Evolutionary conservation across 2,888 invertebrate genomes (phyloP).

Genomic region (Melanchra persicariae): DNA sequence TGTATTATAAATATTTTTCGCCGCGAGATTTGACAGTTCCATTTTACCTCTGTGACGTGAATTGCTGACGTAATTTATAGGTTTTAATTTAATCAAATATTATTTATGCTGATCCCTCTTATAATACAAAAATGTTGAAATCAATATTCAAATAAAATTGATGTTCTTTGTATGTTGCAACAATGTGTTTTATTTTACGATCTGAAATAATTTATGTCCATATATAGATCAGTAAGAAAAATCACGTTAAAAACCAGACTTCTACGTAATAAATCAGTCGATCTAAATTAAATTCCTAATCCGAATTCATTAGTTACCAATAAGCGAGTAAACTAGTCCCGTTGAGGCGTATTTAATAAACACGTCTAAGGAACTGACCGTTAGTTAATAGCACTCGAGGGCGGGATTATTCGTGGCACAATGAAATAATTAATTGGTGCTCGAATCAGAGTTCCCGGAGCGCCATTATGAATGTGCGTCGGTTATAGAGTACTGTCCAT

Average conservation of each 20-base stretch:
- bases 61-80: constrained; percentile 55
- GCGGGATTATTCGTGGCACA: constrained; percentile 83
- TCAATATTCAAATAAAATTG: constrained; percentile 42
- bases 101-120: constrained; percentile 39
- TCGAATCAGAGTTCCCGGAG: constrained; percentile 83
- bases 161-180: constrained; percentile 37
- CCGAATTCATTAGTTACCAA: constrained; percentile 61
- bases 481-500: constrained; percentile 81
- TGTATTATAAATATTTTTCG: constrained; percentile 65
- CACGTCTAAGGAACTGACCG: constrained; percentile 89
- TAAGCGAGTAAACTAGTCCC: constrained; percentile 72
- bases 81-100: constrained; percentile 56
- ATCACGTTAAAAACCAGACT: constrained; percentile 42
- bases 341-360: constrained; percentile 86
- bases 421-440: constrained; percentile 90
- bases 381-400: constrained; percentile 86
- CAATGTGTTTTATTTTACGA: constrained; percentile 35
- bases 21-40: constrained; percentile 64
- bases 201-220: constrained; percentile 35
- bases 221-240: constrained; percentile 41
- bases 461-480: constrained; percentile 76
- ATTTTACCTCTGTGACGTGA: constrained; percentile 54
- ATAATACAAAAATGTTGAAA: constrained; percentile 30
- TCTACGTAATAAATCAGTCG: constrained; percentile 55
- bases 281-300: constrained; percentile 59